Evolutionary conservation across 2,797 vertebrate genomes (phyloP).

Genomic region (Sarcophilus harrisii): DNA sequence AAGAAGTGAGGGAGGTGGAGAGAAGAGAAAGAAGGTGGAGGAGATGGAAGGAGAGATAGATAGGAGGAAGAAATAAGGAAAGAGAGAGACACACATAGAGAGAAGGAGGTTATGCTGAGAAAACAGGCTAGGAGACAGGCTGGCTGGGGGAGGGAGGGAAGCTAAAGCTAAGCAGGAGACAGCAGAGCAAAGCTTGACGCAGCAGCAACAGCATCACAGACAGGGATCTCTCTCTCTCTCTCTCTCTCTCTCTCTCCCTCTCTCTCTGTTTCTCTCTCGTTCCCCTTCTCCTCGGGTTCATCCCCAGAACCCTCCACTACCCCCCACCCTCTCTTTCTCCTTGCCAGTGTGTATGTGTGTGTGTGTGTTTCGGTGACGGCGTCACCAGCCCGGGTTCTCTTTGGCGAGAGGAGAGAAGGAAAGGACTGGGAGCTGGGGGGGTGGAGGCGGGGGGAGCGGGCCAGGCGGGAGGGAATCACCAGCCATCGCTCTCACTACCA

Average conservation of each 20-base stretch:
- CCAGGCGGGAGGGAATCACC: slow-evolving; percentile 55
- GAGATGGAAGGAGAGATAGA: neutral
- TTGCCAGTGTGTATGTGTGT: neutral
- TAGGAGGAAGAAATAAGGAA: too few species aligned
- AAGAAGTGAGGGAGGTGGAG: slow-evolving; percentile 9
- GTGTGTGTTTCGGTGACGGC: neutral
- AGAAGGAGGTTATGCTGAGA: neutral
- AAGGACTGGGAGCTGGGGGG: slow-evolving; percentile 9
- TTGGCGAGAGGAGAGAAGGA: neutral
- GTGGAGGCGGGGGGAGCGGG: neutral
- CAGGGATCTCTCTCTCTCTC: neutral
- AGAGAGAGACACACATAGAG: neutral
- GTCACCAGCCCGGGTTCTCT: neutral
- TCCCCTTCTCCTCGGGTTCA: too few species aligned
- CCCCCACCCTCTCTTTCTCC: neutral
- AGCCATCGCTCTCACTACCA: slow-evolving; percentile 26
- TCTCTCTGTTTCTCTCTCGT: neutral
- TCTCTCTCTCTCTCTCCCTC: neutral
- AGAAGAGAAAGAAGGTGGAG: neutral
- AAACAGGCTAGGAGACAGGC: neutral
- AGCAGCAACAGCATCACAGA: slow-evolving; percentile 56
- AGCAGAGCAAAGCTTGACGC: slow-evolving; percentile 79
- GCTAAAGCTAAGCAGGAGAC: slow-evolving; percentile 51
- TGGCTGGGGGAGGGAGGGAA: slow-evolving; percentile 49
- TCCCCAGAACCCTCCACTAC: neutral